A percentile compares a stretch with the other conserved stretches of the same genome.
Conservation (phyloP, 30 jellyfish, hydroid and myxozoan genomes). For the Aurelia sp. region DNA sequence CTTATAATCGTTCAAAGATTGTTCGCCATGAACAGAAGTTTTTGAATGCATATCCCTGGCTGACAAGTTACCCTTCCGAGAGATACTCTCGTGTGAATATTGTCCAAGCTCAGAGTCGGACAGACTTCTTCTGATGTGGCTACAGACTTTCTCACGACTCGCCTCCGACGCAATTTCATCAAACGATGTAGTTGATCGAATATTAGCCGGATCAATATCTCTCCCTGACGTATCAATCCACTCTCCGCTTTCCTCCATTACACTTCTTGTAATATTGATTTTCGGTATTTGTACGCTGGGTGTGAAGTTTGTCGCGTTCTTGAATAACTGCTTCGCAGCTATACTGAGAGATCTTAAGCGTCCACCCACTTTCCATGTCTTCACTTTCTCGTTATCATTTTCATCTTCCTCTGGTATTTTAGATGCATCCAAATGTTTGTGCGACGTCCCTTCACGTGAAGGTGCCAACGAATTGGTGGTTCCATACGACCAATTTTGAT, state of each 20-base stretch:
- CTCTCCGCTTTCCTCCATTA: background rate
- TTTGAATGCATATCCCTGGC: too few relatives aligned
- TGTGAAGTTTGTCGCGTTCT: background rate
- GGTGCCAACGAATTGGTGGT: too few relatives aligned
- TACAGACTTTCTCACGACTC: too few relatives aligned
- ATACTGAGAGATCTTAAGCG: slow-evolving; percentile 36
- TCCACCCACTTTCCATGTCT: slow-evolving; percentile 33
- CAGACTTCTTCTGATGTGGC: too few relatives aligned
- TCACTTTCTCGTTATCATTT: background rate
- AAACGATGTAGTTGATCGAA: too few relatives aligned
- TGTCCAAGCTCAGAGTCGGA: too few relatives aligned
- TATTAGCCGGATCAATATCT: background rate
- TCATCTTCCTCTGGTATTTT: background rate
- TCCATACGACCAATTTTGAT: too few relatives aligned
- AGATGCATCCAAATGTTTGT: too few relatives aligned
- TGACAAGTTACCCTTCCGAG: too few relatives aligned
- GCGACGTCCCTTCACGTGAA: background rate
- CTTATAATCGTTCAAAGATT: background rate
- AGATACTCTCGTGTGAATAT: too few relatives aligned
- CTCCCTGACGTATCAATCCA: background rate
- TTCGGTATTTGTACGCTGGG: background rate
- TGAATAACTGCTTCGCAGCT: slow-evolving; percentile 1
- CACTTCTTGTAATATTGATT: background rate
- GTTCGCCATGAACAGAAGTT: too few relatives aligned
- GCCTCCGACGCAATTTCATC: background rate